Base-by-base conservation (phyloP, 2,113 vertebrate genomes). In the Oriolus oriolus region DNA sequence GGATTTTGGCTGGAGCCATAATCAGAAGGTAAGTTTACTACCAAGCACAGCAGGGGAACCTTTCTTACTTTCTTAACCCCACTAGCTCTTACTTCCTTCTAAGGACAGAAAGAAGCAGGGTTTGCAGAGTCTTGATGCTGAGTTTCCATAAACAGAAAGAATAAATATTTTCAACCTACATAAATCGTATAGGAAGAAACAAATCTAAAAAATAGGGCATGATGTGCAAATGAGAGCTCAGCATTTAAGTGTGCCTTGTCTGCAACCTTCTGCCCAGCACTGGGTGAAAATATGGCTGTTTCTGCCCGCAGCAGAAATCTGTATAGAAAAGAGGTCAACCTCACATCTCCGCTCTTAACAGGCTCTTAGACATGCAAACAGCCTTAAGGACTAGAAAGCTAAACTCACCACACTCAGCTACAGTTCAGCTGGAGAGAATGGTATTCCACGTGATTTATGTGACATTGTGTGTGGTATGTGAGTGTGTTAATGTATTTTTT, bases 401-500 rank as follows among this genome's bases (percentile, higher is more conserved):
- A 59, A 94, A 90, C 60, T 87, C 35, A 23, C 50, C 13, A 16
- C 71, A 33, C 68, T 91, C 84, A 80, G 50, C 54, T 88, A 47
- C 63, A 96, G 87, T 41, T 93, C 79, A 90, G 54, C 39, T 56
- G 80, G 90, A 93, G 54, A 89, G 37, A 90, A 83, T 1, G 8
- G 35, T 42, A 24, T 84, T 91, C 53, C 59, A 69, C 1, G 6
- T 85, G 90, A 95, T 96, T 96, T 94, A 93, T 91, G 56, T 70
- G 82, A 91, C 93, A n/a, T 37, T 93, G 82, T 93, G 87, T 96
- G 92, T 93, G 91, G 92, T 87, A 57, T 90, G 59, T n/a, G 54
- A 88, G 33, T 33, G 75, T 65, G n/a, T 49, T 85, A 95, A 96
- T 80, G 79, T 79, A 80, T 66, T 95, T 93, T 93, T 93, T 91